phyloP scores from a whole-genome alignment of 2,797 vertebrate genomes.

The Emydoidea blandingii region DNA sequence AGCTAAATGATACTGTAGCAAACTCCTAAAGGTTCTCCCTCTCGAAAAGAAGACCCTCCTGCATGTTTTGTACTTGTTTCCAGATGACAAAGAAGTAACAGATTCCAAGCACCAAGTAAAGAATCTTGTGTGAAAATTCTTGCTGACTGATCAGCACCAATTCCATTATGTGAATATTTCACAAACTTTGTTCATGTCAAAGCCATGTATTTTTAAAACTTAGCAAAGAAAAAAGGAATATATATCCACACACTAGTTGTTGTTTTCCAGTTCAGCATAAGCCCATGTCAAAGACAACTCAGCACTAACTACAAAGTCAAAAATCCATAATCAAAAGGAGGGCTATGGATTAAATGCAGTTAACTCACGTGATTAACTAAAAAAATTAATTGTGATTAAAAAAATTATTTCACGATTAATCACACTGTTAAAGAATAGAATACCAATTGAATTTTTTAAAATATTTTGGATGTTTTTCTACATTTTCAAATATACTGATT shows the following conservation, averaged over 20 bases:
- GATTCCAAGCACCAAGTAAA: slow-evolving; percentile 8
- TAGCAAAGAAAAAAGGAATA: not conserved
- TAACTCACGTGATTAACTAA: no score
- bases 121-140: slow-evolving; percentile 60
- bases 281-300: not conserved
- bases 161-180: slow-evolving; percentile 34
- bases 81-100: slow-evolving; percentile 36
- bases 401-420: no score
- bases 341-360: no score
- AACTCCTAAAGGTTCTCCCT: not conserved
- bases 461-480: no score
- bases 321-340: accelerated
- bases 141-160: slow-evolving; percentile 53
- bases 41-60: not conserved
- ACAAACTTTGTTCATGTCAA: slow-evolving; percentile 25
- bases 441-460: no score
- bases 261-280: not conserved
- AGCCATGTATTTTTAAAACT: slow-evolving; percentile 44
- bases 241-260: not conserved
- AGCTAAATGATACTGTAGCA: not conserved
- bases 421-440: no score
- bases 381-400: no score
- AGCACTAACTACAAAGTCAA: not conserved
- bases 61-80: slow-evolving; percentile 17
- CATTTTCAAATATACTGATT: no score